Conservation (phyloP, 2,797 vertebrate species). For the Chaunax sp. region DNA sequence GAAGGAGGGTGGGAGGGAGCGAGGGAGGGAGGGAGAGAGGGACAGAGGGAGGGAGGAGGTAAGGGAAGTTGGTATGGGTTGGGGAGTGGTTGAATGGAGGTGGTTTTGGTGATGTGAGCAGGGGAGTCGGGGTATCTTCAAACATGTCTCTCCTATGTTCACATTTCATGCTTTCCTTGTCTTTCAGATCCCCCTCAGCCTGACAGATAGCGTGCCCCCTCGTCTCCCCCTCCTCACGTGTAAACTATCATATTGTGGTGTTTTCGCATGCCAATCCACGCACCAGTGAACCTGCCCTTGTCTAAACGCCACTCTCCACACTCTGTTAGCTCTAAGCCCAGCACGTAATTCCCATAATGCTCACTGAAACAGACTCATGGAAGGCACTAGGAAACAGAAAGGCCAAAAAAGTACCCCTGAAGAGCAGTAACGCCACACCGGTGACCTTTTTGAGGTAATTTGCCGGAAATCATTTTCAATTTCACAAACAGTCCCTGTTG, state of each 20-base stretch:
- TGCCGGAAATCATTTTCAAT: conserved; percentile 69
- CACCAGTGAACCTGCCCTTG: conserved; percentile 65
- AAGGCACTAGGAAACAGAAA: conserved; percentile 55
- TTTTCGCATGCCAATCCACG: conserved; percentile 72
- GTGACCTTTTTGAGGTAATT: conserved; percentile 72
- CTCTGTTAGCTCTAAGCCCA: conserved; percentile 70
- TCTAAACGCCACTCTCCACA: conserved; percentile 67
- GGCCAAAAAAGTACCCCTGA: conserved; percentile 31
- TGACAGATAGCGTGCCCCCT: conserved; percentile 40
- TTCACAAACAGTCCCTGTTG: conserved; percentile 45
- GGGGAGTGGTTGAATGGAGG: conserved; percentile 55
- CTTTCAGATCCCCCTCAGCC: conserved; percentile 70
- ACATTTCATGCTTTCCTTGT: conserved; percentile 74
- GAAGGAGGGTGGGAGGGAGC: conserved; percentile 50
- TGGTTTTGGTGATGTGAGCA: conserved; percentile 47
- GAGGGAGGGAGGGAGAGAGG: conserved; percentile 33
- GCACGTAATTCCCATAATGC: conserved; percentile 76
- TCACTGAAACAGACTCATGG: conserved; percentile 66
- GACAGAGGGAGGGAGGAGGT: conserved; percentile 49
- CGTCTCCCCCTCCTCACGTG: conserved; percentile 31
- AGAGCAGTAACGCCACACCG: conserved; percentile 54
- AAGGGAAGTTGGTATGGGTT: conserved; percentile 48
- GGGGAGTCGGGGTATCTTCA: conserved; percentile 63
- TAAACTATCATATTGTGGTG: conserved; percentile 62
- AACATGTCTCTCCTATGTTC: conserved; percentile 70